phyloP scores from a whole-genome alignment of 2,797 vertebrate species.

The Oreortyx pictus region DNA sequence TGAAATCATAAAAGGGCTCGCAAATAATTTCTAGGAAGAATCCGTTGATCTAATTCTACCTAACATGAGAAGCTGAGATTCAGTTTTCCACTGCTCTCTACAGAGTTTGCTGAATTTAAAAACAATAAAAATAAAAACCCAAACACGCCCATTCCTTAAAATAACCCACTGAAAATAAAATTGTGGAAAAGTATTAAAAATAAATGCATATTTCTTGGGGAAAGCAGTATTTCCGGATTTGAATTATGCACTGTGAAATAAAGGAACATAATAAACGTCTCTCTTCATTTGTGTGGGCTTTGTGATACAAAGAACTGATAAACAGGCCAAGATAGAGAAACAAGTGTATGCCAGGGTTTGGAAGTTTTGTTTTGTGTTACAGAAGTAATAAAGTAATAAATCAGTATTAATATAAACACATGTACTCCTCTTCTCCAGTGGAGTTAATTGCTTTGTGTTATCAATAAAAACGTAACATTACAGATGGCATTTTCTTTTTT shows the following conservation, averaged over 20 bases:
- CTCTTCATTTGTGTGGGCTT: conserved; percentile 44
- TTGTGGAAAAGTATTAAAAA: conserved; percentile 19
- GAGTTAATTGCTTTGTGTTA: conserved; percentile 38
- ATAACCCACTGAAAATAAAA: conserved; percentile 21
- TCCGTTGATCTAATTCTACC: conserved; percentile 35
- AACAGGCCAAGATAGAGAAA: conserved; percentile 54
- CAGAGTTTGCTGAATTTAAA: conserved; percentile 24
- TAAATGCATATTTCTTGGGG: conserved; percentile 15
- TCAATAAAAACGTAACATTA: conserved; percentile 52
- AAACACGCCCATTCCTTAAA: background rate
- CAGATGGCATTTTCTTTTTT: conserved; percentile 33
- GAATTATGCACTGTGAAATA: conserved; percentile 57
- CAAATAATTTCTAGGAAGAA: conserved; percentile 2
- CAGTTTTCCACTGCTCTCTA: background rate
- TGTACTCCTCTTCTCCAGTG: conserved; percentile 47
- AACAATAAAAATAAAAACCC: background rate
- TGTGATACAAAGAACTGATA: conserved; percentile 54
- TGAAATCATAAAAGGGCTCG: background rate
- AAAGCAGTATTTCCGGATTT: conserved; percentile 40
- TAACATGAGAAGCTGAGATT: background rate
- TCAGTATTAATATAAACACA: conserved; percentile 52
- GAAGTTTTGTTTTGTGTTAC: conserved; percentile 32
- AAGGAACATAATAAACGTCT: conserved; percentile 52
- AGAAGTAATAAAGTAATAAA: conserved; percentile 52
- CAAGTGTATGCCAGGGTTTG: conserved; percentile 2